Percentiles rank a stretch among this genome's conserved stretches.
phyloP scores from a whole-genome alignment of 2,797 vertebrate species.

The Phataginus tetradactyla region DNA sequence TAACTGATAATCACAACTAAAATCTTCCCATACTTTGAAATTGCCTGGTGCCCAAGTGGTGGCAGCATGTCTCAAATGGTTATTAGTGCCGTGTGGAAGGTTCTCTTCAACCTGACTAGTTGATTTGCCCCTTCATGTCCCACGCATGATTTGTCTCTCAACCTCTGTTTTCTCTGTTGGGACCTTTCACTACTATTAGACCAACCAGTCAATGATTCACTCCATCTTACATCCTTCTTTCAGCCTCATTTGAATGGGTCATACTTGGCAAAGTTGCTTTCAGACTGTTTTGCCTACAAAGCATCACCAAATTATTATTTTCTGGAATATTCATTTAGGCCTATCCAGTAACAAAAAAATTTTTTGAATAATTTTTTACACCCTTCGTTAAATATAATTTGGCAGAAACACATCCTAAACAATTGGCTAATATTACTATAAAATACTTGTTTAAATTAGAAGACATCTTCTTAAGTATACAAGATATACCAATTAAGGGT shows the following conservation, averaged over 20 bases:
- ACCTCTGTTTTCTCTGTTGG: neutral
- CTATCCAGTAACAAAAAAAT: neutral
- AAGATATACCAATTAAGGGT: neutral
- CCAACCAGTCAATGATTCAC: neutral
- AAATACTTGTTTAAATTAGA: slow-evolving; percentile 46
- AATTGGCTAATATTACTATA: slow-evolving; percentile 16
- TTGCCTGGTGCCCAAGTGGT: slow-evolving; percentile 58
- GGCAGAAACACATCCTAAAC: neutral
- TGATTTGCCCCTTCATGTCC: neutral
- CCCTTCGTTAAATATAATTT: slow-evolving; percentile 25
- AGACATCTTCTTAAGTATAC: slow-evolving; percentile 4
- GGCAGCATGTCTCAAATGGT: slow-evolving; percentile 70
- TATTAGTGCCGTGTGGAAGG: neutral
- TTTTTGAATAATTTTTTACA: slow-evolving; percentile 20
- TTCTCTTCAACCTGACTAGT: neutral
- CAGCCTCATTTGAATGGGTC: neutral
- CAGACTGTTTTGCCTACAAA: slow-evolving; percentile 22
- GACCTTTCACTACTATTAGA: neutral
- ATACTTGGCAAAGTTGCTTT: neutral
- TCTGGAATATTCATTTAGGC: slow-evolving; percentile 19
- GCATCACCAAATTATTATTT: neutral
- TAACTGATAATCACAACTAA: slow-evolving; percentile 18
- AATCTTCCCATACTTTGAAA: slow-evolving; percentile 24
- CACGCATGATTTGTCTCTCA: neutral
- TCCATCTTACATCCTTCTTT: neutral